Evolutionary conservation across 1,140 invertebrate genomes (phyloP).

Genomic region (Sarcophaga peregrina): DNA sequence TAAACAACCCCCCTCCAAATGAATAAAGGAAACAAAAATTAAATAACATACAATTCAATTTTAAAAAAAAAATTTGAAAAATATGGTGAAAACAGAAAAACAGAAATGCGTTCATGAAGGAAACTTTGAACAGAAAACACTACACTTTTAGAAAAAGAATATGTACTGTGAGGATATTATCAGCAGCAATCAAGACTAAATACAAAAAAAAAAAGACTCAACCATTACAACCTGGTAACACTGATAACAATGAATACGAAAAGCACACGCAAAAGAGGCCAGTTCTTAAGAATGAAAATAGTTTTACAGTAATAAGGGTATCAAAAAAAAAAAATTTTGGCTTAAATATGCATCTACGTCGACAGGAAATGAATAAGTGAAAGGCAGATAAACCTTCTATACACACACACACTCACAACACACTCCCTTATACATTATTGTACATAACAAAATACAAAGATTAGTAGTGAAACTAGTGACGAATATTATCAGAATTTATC

Average conservation of each 20-base stretch:
- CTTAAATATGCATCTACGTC: no score
- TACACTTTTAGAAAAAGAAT: not conserved
- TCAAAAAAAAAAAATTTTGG: no score
- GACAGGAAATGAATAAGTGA: no score
- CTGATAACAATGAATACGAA: not conserved
- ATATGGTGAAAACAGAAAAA: not conserved
- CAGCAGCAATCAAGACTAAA: not conserved
- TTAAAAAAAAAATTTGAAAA: not conserved
- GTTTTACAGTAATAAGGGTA: no score
- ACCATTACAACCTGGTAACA: not conserved
- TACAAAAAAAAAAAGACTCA: not conserved
- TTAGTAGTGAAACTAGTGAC: not conserved
- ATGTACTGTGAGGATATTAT: not conserved
- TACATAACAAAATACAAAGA: not conserved
- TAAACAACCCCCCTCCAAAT: not conserved
- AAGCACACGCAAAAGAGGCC: no score
- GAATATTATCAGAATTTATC: not conserved
- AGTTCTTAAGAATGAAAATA: no score
- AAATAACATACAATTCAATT: conserved; percentile 2
- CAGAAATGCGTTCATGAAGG: conserved; percentile 26
- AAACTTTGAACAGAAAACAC: not conserved
- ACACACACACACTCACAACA: no score
- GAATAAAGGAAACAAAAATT: not conserved
- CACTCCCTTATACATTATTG: no score
- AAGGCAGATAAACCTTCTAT: no score